Evolutionary conservation across 2,113 vertebrate species (phyloP), one percentile per base, ranked within the genome.

Genomic region (Euleptes europaea): DNA sequence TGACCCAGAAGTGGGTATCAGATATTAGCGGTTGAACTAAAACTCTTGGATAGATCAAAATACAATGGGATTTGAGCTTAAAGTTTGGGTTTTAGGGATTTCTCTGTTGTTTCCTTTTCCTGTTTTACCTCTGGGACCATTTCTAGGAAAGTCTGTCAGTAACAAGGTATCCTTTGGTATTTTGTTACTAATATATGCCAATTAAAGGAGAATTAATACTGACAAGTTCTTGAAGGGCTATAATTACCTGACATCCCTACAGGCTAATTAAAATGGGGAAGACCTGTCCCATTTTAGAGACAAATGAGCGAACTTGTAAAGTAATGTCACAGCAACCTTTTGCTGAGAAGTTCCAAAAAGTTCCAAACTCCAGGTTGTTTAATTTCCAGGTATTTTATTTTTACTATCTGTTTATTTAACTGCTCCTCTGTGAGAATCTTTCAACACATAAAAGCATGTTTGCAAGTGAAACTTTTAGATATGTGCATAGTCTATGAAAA

Each of bases 361-460:
- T 49, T 14, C 1, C 21, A 5, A 26, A 69, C 81, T 11, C 38
- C 28, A 31, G 70, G 28, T 15, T 73, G 54, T 73, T 74, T 73
- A n/a, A 83, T 60, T 63, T 60, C 51, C 17, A 54, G n/a, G 4
- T 21, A 54, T 31, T 66, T 67, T 74, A 73, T 86, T 90, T 91
- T 94, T 88, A 88, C 84, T 91, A 88, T 44, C 51, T 90, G 69
- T 87, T 93, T 88, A 38, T 71, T 65, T 88, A 78, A 87, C 57
- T 90, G 31, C 90, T 33, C 13, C 33, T 72, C 86, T 92, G 65
- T 90, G 87, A 77, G 75, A 84, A 88, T 87, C 83, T 69, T 82
- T 93, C 84, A 84, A 73, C 67, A 35, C 79, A 63, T 80, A 78
- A 90, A 92, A 72, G 73, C 90, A 5, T 7, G 33, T 73, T 70